A percentile compares a stretch with the other conserved stretches of the same genome.
Evolutionary conservation across 1,140 invertebrate genomes (phyloP).

Genomic region (Penaeus indicus): DNA sequence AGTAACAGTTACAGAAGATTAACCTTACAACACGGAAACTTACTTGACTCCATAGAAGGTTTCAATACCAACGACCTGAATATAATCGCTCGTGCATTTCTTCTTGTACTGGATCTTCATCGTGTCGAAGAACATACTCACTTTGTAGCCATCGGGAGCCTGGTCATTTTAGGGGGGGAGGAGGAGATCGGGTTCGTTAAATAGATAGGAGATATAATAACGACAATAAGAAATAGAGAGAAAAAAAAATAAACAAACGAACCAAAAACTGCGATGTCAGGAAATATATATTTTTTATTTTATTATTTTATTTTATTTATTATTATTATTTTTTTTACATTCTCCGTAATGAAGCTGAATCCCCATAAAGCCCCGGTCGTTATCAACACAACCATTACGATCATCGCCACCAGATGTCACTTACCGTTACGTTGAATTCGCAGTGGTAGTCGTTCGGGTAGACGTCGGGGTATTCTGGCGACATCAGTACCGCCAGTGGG

Average conservation of each 20-base stretch:
- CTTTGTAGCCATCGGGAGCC: slow-evolving; percentile 16
- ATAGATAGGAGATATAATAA: too few relatives aligned
- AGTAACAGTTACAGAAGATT: too few relatives aligned
- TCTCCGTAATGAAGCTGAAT: too few relatives aligned
- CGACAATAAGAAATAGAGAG: too few relatives aligned
- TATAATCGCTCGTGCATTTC: slow-evolving; percentile 32
- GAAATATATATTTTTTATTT: too few relatives aligned
- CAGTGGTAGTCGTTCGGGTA: slow-evolving; percentile 55
- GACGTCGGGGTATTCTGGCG: slow-evolving; percentile 23
- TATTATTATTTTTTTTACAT: too few relatives aligned
- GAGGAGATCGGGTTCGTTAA: not conserved
- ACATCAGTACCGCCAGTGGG: slow-evolving; percentile 7
- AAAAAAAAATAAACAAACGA: too few relatives aligned
- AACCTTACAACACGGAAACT: not conserved
- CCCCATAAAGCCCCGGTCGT: too few relatives aligned
- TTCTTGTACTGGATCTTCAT: slow-evolving; percentile 47
- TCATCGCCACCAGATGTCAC: not conserved
- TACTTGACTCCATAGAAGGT: slow-evolving; percentile 30
- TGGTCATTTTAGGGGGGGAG: not conserved
- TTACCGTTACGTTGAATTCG: slow-evolving; percentile 54
- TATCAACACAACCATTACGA: too few relatives aligned
- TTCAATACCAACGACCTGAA: not conserved
- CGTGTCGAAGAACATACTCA: slow-evolving; percentile 29
- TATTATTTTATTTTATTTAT: too few relatives aligned
- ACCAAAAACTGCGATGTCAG: too few relatives aligned